A percentile compares a stretch with the other conserved stretches of the same genome.
phyloP scores from a whole-genome alignment of 64 coral and sea anemone species.

The Stichodactyla mertensii region DNA sequence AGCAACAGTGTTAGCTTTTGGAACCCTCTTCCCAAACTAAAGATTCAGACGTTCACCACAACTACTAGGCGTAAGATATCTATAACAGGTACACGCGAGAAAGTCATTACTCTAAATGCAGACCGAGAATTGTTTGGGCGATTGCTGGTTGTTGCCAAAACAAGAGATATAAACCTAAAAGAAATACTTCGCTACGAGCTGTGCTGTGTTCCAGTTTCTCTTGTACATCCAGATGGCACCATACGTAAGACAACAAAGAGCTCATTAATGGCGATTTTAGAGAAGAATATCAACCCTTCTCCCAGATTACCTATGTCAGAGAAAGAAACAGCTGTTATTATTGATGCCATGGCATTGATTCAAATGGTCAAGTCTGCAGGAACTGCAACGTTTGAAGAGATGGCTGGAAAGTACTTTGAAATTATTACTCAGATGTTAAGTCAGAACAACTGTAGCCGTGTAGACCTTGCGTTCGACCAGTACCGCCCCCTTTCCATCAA shows the following conservation, averaged over 20 bases:
- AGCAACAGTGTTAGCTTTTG: too few species aligned
- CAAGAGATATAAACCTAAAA: conserved; percentile 41
- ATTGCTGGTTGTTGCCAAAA: conserved; percentile 33
- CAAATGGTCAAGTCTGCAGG: conserved; percentile 47
- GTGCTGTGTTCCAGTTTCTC: conserved; percentile 32
- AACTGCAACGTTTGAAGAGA: conserved; percentile 54
- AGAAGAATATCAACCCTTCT: conserved; percentile 1
- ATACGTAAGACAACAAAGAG: conserved; percentile 35
- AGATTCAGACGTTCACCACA: too few species aligned
- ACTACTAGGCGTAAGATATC: too few species aligned
- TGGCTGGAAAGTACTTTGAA: conserved; percentile 39
- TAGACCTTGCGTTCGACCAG: conserved; percentile 64
- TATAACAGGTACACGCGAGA: neutral
- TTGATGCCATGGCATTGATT: conserved; percentile 16
- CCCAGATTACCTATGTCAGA: neutral
- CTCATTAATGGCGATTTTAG: neutral
- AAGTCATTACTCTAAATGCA: conserved; percentile 17
- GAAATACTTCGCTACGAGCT: conserved; percentile 47
- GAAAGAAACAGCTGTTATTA: neutral
- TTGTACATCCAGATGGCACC: conserved; percentile 47
- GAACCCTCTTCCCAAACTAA: too few species aligned
- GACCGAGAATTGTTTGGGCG: conserved; percentile 36
- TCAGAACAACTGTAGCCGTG: conserved; percentile 8
- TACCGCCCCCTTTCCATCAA: conserved; percentile 49
- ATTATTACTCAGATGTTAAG: conserved; percentile 25